Base-by-base conservation (phyloP, 2,888 invertebrate species). In the Adela reaumurella region DNA sequence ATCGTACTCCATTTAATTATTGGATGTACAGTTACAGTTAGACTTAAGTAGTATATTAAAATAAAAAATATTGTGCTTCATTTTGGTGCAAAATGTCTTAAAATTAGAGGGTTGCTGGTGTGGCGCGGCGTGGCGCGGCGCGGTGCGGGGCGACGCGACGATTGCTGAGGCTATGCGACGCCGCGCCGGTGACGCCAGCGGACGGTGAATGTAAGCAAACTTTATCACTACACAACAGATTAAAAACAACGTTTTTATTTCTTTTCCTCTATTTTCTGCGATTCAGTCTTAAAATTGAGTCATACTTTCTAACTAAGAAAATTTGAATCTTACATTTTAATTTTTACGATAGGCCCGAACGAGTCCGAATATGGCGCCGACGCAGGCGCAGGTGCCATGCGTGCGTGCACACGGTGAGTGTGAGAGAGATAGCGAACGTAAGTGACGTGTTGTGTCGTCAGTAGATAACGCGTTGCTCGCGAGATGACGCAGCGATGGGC, bases 281-380 rank as follows among this genome's bases (percentile, higher is more conserved):
- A 70, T 74, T 80, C 80, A 80, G 80, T 80, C 80, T 80, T 80
- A 78, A 78, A 77, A 77, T 80, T 80, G 79, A 79, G 79, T 80
- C 73, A 67, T 77, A 78, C 72, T 66, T 67, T 74, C 77, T 78
- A 74, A 73, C 65, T 73, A 74, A 73, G 68, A 74, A 71, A 74
- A 72, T 68, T 72, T 69, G 68, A 74, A 69, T 62, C 74, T 72
- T 74, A 74, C 60, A 58, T 17, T 53, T 62, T 64, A 69, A 59
- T 63, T 68, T 71, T 71, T 63, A 65, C 56, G 64, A 63, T 77
- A 78, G 78, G 77, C 77, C 77, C 62, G 68, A 70, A 65, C 64
- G 24, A 24, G 5, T 24, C 5, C 8, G 8, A 24, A 8, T 24
- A 8, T 24, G 24, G 24, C 4, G n/a, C n/a, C n/a, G n/a, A n/a